These are phyloP conservation scores for Eutrigla gurnardus DNA, from an alignment of 2,797 vertebrate genomes.

Conservation along the genomic window DNA sequence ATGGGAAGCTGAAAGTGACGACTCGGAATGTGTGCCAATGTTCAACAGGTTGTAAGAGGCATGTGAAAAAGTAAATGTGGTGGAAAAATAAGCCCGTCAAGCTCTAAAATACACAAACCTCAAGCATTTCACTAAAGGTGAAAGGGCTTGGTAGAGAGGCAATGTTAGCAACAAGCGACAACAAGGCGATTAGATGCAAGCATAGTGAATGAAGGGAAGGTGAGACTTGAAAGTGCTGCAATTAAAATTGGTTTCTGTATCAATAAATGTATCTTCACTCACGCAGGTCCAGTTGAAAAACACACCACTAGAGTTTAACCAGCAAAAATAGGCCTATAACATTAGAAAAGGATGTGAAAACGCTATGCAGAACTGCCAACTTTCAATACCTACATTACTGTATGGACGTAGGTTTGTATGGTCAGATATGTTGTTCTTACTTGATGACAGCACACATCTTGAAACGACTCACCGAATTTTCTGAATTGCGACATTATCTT, in stretches of 20 bases:
- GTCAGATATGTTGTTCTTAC: background rate
- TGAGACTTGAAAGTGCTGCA: background rate
- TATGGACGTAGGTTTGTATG: background rate
- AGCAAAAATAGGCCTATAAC: background rate
- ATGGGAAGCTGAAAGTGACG: conserved; percentile 18
- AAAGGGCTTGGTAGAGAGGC: conserved; percentile 11
- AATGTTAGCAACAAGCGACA: conserved; percentile 4
- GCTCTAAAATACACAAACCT: conserved; percentile 21
- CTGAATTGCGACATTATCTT: too few species aligned
- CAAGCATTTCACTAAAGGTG: conserved; percentile 30
- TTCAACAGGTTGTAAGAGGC: conserved; percentile 20
- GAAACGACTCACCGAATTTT: too few species aligned
- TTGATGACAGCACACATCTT: background rate
- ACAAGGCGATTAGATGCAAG: background rate
- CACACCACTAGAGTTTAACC: background rate
- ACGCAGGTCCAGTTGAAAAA: background rate
- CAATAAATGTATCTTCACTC: background rate
- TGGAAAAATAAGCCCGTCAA: conserved; percentile 7
- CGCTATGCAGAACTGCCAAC: background rate
- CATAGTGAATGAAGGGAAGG: conserved; percentile 5
- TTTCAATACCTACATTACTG: background rate
- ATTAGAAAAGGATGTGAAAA: too few species aligned
- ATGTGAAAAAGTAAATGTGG: conserved; percentile 3
- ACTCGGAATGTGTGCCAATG: conserved; percentile 20
- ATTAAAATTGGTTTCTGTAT: background rate